Evolutionary conservation across 2,888 invertebrate genomes (phyloP).

Genomic region (Agriopis aurantiaria): DNA sequence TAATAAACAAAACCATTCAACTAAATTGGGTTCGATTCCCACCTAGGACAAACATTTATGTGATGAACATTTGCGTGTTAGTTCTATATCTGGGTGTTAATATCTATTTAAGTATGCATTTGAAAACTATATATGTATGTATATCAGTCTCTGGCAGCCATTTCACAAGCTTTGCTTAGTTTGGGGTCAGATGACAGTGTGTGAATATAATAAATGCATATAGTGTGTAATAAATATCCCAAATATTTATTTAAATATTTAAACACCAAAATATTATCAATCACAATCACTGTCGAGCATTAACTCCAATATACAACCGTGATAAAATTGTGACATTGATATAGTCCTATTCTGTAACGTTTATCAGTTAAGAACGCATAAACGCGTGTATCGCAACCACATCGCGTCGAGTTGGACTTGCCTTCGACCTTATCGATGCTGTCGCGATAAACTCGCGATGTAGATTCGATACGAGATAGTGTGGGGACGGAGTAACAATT

Average conservation of each 20-base stretch:
- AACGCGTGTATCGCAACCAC: conserved; percentile 38
- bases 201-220: too few species aligned
- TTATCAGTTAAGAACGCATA: conserved; percentile 32
- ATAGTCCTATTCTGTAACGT: conserved; percentile 26
- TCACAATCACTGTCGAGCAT: conserved; percentile 17
- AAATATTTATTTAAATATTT: too few species aligned
- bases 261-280: conserved; percentile 5
- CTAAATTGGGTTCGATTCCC: too few species aligned
- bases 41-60: too few species aligned
- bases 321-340: conserved; percentile 32
- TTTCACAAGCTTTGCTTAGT: too few species aligned
- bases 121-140: too few species aligned
- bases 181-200: too few species aligned
- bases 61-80: too few species aligned
- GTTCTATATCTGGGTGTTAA: too few species aligned
- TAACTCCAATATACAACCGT: conserved; percentile 22
- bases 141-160: too few species aligned
- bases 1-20: not conserved
- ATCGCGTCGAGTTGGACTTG: conserved; percentile 29
- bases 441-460: conserved; percentile 39
- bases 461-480: conserved; percentile 40
- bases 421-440: conserved; percentile 41
- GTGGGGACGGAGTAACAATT: conserved; percentile 9
- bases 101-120: too few species aligned
- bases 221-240: too few species aligned